phyloP scores from a whole-genome alignment of 1,140 invertebrate genomes.

The Philaenus spumarius region DNA sequence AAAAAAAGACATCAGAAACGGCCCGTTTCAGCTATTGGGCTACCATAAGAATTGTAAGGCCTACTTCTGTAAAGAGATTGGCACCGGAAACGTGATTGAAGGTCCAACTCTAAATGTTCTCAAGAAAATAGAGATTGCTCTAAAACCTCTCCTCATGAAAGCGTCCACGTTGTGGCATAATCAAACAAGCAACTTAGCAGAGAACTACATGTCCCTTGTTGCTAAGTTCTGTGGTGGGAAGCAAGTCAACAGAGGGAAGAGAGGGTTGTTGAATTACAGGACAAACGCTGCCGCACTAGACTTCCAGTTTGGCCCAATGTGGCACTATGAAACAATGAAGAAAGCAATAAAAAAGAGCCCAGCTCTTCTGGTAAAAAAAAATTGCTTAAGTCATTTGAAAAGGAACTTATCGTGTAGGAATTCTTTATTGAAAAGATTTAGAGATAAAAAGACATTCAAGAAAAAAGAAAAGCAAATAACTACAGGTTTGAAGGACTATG shows the following conservation, averaged over 20 bases:
- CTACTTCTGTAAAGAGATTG: too few species aligned
- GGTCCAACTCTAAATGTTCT: neutral
- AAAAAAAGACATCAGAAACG: constrained; percentile 9
- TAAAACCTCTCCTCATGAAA: constrained; percentile 4
- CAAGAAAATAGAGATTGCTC: constrained; percentile 1
- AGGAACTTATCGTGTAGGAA: constrained; percentile 7
- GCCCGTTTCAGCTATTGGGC: too few species aligned
- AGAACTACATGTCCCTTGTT: too few species aligned
- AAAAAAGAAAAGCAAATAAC: neutral
- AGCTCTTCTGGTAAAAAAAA: neutral
- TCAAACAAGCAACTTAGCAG: constrained; percentile 4
- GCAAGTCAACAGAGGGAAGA: too few species aligned
- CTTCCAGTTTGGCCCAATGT: constrained; percentile 16
- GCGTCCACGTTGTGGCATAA: constrained; percentile 1
- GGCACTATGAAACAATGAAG: constrained; percentile 15
- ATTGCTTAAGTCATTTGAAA: constrained; percentile 1
- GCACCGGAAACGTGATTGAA: too few species aligned
- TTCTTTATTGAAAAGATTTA: constrained; percentile 7
- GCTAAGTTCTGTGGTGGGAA: too few species aligned
- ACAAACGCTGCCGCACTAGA: constrained; percentile 17
- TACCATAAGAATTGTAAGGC: constrained; percentile 2
- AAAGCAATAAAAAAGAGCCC: constrained; percentile 10
- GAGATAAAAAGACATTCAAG: neutral
- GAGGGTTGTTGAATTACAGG: constrained; percentile 1
- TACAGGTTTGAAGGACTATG: constrained; percentile 12